A percentile compares a stretch with the other conserved stretches of the same genome.
phyloP scores from a whole-genome alignment of 2,888 invertebrate genomes.

The Palloptera scutellata region DNA sequence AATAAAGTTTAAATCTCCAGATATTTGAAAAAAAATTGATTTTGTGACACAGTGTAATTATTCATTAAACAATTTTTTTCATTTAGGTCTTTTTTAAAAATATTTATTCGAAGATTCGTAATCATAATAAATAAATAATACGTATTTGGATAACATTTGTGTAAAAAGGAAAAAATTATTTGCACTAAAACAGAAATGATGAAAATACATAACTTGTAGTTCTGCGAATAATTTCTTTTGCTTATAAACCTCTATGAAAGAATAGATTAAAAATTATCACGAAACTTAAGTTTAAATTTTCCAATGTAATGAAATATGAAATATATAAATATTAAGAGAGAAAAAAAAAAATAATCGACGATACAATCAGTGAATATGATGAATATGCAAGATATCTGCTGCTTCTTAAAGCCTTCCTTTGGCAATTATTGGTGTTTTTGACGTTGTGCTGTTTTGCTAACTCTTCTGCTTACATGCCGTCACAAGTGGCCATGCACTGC shows the following conservation, averaged over 20 bases:
- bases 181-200: too few species aligned
- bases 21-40: neutral
- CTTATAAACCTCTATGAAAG: neutral
- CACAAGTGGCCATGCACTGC: slow-evolving; percentile 66
- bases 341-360: neutral
- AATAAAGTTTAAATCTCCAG: neutral
- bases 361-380: neutral
- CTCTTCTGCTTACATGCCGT: slow-evolving; percentile 57
- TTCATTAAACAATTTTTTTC: too few species aligned
- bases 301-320: slow-evolving; percentile 6
- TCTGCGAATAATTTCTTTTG: too few species aligned
- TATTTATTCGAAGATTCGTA: slow-evolving; percentile 41
- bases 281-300: slow-evolving; percentile 14
- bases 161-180: too few species aligned
- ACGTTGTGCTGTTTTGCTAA: neutral
- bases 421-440: slow-evolving; percentile 43
- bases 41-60: too few species aligned
- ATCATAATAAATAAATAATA: too few species aligned
- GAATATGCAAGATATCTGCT: slow-evolving; percentile 10
- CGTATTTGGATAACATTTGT: too few species aligned
- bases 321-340: neutral
- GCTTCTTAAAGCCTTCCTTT: slow-evolving; percentile 44
- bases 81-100: slow-evolving; percentile 38
- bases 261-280: slow-evolving; percentile 15
- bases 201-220: too few species aligned